Percentiles rank a stretch among this genome's conserved stretches.
Conservation (phyloP, 1,140 invertebrate genomes). For the Drosophila bocqueti region DNA sequence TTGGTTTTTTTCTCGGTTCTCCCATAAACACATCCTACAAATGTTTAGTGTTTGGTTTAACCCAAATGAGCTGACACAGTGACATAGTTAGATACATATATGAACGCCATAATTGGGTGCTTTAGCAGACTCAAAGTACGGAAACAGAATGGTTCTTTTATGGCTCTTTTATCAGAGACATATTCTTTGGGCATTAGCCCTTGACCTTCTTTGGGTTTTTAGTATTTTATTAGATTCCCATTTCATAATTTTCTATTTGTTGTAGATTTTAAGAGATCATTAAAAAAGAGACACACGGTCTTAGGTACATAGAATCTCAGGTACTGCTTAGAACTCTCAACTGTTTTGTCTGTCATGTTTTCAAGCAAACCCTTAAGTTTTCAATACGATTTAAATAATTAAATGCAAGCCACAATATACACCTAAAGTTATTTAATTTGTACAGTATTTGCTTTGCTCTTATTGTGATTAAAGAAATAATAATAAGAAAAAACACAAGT, state of each 20-base stretch:
- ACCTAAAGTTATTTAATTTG: background rate
- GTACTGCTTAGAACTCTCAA: too few species aligned
- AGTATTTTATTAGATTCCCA: background rate
- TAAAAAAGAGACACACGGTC: background rate
- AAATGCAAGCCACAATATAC: background rate
- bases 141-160: background rate
- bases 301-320: too few species aligned
- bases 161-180: slow-evolving; percentile 1
- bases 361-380: background rate
- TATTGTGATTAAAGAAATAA: background rate
- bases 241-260: background rate
- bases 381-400: background rate
- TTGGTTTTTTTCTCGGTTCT: background rate
- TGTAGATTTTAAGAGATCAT: background rate
- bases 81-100: slow-evolving; percentile 26
- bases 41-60: background rate
- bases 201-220: background rate
- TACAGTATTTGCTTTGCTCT: background rate
- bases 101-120: slow-evolving; percentile 1
- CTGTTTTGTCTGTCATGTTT: background rate
- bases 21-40: background rate
- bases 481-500: background rate
- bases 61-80: slow-evolving; percentile 19
- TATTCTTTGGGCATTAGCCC: background rate
- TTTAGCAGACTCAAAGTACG: background rate